Evolutionary conservation across 2,888 invertebrate genomes (phyloP).

Genomic region (Autographa pulchrina): DNA sequence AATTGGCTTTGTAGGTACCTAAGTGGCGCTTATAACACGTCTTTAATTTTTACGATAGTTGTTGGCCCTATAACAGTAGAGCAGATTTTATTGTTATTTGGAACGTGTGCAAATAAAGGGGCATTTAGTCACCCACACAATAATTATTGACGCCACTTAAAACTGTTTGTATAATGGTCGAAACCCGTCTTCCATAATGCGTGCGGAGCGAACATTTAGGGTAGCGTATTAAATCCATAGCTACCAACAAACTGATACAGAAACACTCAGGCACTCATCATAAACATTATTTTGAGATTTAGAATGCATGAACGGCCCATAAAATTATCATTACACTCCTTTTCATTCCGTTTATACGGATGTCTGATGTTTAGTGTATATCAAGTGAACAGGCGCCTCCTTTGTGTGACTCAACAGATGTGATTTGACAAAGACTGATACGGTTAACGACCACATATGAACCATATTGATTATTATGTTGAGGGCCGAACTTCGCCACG

Average conservation of each 20-base stretch:
- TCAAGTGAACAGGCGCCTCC: slow-evolving; percentile 54
- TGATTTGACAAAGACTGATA: slow-evolving; percentile 14
- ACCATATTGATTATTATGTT: background rate
- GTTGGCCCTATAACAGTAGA: background rate
- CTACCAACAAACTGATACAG: slow-evolving; percentile 43
- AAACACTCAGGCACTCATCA: slow-evolving; percentile 43
- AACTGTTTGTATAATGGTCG: slow-evolving; percentile 29
- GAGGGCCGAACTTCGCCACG: no score
- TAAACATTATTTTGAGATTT: slow-evolving; percentile 57
- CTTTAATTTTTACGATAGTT: background rate
- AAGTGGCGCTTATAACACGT: background rate
- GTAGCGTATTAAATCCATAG: slow-evolving; percentile 43
- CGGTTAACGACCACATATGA: background rate
- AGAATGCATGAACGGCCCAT: slow-evolving; percentile 51
- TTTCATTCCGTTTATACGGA: slow-evolving; percentile 45
- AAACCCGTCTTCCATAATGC: slow-evolving; percentile 12
- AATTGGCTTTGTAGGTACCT: no score
- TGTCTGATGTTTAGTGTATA: slow-evolving; percentile 45
- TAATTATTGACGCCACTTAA: slow-evolving; percentile 19
- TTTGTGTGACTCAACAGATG: slow-evolving; percentile 45
- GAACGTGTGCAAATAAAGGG: background rate
- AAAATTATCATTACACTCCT: slow-evolving; percentile 55
- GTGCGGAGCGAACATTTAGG: slow-evolving; percentile 32
- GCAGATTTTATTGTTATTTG: background rate
- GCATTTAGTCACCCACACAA: slow-evolving; percentile 25